phyloP scores from a whole-genome alignment of 2,888 invertebrate genomes.

The Drosophila sordidula region DNA sequence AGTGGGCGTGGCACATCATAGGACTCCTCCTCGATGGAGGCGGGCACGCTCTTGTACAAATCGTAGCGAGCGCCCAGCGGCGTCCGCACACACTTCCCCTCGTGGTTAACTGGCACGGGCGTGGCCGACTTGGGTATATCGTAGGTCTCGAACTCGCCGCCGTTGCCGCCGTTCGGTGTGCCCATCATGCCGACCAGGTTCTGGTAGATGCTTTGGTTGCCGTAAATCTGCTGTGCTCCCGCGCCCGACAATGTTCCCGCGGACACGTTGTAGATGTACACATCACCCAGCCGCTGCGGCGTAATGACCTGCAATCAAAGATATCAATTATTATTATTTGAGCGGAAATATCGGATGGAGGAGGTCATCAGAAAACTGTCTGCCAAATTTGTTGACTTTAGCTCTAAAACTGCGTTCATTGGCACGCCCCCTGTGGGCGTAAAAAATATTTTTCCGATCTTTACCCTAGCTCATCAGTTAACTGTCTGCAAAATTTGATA shows the following conservation, averaged over 20 bases:
- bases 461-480: too few relatives aligned
- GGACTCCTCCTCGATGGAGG: constrained; percentile 85
- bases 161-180: constrained; percentile 49
- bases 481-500: too few relatives aligned
- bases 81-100: constrained; percentile 85
- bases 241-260: constrained; percentile 48
- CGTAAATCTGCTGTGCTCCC: constrained; percentile 70
- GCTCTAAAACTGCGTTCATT: too few relatives aligned
- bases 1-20: constrained; percentile 89
- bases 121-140: constrained; percentile 89
- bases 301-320: constrained; percentile 87
- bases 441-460: too few relatives aligned
- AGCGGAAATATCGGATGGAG: too few relatives aligned
- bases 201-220: constrained; percentile 81
- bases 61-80: constrained; percentile 65
- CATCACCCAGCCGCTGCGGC: constrained; percentile 90
- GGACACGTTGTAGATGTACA: constrained; percentile 90
- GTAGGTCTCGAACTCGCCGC: constrained; percentile 83
- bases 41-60: constrained; percentile 78
- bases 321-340: too few relatives aligned
- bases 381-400: too few relatives aligned
- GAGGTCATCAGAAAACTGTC: too few relatives aligned
- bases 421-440: too few relatives aligned
- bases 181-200: constrained; percentile 82
- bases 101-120: constrained; percentile 86